These are phyloP conservation scores for Ophioninae sp. DNA, from an alignment of 2,888 invertebrate species.

Conservation along the genomic window DNA sequence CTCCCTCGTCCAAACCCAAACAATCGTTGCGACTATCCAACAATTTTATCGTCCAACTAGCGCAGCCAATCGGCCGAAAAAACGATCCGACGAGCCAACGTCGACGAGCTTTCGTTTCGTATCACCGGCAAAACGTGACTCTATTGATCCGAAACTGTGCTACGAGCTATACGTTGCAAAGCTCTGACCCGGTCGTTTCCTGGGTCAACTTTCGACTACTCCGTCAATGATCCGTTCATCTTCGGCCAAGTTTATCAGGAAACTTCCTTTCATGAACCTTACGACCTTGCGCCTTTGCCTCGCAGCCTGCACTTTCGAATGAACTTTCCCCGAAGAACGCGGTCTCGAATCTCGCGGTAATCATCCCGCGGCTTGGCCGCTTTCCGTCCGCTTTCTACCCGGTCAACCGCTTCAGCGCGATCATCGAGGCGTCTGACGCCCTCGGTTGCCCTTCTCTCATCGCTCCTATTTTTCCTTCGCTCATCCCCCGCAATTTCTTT, in stretches of 20 bases:
- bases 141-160: not conserved
- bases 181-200: not conserved
- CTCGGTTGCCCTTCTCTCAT: not conserved
- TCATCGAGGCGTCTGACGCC: constrained; percentile 8
- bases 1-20: not conserved
- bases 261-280: not conserved
- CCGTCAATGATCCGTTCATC: not conserved
- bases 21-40: not conserved
- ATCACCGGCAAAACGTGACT: not conserved
- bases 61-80: not conserved
- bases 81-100: not conserved
- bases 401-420: constrained; percentile 43
- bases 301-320: not conserved
- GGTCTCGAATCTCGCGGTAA: constrained; percentile 12
- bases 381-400: constrained; percentile 18
- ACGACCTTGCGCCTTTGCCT: not conserved
- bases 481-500: constrained; percentile 69
- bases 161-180: not conserved
- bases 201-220: not conserved
- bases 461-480: not conserved
- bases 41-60: not conserved
- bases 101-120: not conserved
- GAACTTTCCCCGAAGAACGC: not conserved
- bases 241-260: not conserved
- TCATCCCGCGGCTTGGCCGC: constrained; percentile 2